Conservation (phyloP, 1,140 invertebrate genomes). For the Melipona quadrifasciata region DNA sequence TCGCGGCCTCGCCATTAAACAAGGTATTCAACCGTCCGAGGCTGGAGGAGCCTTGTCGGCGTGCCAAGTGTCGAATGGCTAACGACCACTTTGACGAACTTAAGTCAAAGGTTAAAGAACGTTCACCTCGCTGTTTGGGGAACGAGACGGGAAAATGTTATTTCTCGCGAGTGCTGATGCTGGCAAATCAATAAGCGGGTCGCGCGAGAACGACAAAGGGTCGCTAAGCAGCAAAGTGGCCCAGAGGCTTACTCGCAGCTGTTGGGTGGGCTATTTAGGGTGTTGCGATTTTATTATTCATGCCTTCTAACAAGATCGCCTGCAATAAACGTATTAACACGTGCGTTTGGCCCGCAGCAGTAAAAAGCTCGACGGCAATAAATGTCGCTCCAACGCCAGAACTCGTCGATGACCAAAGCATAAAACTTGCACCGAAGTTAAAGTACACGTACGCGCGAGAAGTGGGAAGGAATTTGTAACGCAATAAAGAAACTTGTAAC, state of each 20-base stretch:
- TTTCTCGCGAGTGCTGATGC: conserved; percentile 8
- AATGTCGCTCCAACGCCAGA: no score
- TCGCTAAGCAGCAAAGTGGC: background rate
- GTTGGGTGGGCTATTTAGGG: background rate
- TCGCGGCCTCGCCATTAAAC: background rate
- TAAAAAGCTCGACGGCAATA: no score
- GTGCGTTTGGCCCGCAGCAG: no score
- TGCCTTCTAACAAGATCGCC: no score
- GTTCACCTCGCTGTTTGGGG: conserved; percentile 20
- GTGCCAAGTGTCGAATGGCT: conserved; percentile 33
- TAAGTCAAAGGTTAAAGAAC: conserved; percentile 42
- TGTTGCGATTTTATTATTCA: background rate
- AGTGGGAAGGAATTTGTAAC: no score
- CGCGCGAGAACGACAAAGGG: background rate
- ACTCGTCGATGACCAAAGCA: no score
- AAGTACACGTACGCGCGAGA: no score
- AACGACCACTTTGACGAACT: conserved; percentile 37
- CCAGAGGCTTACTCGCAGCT: background rate
- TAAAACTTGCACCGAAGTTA: no score
- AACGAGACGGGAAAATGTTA: conserved; percentile 4
- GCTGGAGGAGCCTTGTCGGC: conserved; percentile 14
- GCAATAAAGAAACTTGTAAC: no score
- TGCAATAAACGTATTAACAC: no score
- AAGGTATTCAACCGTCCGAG: background rate
- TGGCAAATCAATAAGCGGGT: conserved; percentile 30